Evolutionary conservation across 92 coral and sea anemone species (phyloP).

Genomic region (Scolanthus callimorphus): DNA sequence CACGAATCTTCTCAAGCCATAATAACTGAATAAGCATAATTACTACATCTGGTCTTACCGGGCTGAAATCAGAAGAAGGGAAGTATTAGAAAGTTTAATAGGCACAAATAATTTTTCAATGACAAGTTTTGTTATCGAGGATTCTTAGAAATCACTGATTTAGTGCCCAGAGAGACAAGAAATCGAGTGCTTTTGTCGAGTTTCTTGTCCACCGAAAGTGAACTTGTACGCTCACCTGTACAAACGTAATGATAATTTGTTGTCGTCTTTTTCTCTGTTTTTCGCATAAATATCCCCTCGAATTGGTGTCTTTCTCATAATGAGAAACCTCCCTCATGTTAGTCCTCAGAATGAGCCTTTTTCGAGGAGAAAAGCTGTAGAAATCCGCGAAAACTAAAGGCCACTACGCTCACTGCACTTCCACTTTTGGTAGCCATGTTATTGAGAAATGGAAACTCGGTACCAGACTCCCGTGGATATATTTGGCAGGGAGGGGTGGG

Average conservation of each 20-base stretch:
- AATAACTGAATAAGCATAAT: no score
- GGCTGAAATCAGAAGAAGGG: no score
- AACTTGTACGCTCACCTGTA: conserved; percentile 64
- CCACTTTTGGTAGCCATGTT: conserved; percentile 44
- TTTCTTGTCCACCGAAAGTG: not conserved
- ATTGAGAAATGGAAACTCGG: conserved; percentile 4
- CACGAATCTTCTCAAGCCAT: no score
- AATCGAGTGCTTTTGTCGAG: not conserved
- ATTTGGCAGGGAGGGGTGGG: not conserved
- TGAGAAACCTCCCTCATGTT: conserved; percentile 48
- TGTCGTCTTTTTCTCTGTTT: conserved; percentile 66
- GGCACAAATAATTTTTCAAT: not conserved
- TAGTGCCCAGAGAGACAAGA: not conserved
- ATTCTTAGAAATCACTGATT: not conserved
- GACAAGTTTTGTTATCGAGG: not conserved
- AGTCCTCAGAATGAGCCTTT: conserved; percentile 17
- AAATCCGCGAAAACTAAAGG: conserved; percentile 22
- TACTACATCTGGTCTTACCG: no score
- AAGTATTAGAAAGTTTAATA: no score
- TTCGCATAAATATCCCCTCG: conserved; percentile 81
- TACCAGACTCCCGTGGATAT: not conserved
- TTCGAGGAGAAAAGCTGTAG: conserved; percentile 17
- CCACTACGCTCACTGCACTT: conserved; percentile 20
- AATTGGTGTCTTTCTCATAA: conserved; percentile 85
- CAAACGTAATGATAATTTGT: conserved; percentile 57